These are phyloP conservation scores for Cerceris ruficornis DNA, from an alignment of 2,888 invertebrate species.

Conservation along the genomic window DNA sequence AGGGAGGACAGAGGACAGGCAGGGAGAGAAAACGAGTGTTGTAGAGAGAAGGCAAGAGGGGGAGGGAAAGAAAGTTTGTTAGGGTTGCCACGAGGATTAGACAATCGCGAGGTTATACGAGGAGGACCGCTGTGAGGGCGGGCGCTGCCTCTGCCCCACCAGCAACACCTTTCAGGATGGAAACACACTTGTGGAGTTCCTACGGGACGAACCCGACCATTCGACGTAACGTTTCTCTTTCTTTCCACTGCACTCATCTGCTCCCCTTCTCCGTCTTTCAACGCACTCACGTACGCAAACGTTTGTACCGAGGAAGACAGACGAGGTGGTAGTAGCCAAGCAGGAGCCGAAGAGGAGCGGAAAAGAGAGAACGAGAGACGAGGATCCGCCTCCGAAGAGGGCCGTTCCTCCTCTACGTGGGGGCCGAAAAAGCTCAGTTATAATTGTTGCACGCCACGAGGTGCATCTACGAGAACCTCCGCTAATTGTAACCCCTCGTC, in stretches of 20 bases:
- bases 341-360: constrained; percentile 11
- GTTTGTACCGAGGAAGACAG: constrained; percentile 13
- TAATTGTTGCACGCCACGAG: constrained; percentile 81
- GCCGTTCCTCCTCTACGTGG: constrained; percentile 57
- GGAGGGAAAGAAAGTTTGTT: constrained; percentile 59
- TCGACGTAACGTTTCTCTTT: constrained; percentile 43
- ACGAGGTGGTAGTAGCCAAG: constrained; percentile 20
- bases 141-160: constrained; percentile 75
- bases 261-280: constrained; percentile 38
- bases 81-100: constrained; percentile 75
- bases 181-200: constrained; percentile 61
- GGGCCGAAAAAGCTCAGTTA: constrained; percentile 81
- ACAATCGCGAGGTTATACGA: constrained; percentile 71
- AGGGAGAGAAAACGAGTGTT: constrained; percentile 40
- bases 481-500: constrained; percentile 56
- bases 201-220: constrained; percentile 55
- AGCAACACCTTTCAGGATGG: constrained; percentile 73
- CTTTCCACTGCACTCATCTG: neutral
- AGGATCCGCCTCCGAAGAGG: constrained; percentile 78
- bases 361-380: constrained; percentile 16
- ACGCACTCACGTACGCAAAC: constrained; percentile 49
- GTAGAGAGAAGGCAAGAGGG: constrained; percentile 41
- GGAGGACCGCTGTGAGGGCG: constrained; percentile 72
- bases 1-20: constrained; percentile 53
- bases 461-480: constrained; percentile 61